These are phyloP conservation scores for Lithobius niger DNA, from an alignment of 1,140 invertebrate genomes.

Conservation along the genomic window DNA sequence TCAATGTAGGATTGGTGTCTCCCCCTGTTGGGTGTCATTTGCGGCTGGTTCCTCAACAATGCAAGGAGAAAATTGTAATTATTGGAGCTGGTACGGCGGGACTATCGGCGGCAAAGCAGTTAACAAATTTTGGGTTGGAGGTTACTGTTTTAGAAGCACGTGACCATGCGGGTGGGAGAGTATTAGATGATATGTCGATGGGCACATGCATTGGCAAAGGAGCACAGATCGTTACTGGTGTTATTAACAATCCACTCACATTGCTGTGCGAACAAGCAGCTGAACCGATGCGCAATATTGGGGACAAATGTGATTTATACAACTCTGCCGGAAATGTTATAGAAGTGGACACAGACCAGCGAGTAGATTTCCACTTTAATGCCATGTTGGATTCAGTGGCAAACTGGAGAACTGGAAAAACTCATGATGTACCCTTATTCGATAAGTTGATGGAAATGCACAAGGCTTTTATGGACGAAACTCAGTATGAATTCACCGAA, in stretches of 20 bases:
- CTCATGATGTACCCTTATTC: constrained; percentile 24
- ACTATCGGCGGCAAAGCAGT: constrained; percentile 33
- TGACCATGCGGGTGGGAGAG: constrained; percentile 32
- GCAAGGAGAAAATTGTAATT: constrained; percentile 27
- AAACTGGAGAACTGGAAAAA: constrained; percentile 23
- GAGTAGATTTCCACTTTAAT: constrained; percentile 32
- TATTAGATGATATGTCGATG: constrained; percentile 28
- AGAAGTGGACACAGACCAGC: constrained; percentile 18
- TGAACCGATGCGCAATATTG: constrained; percentile 19
- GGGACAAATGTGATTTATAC: constrained; percentile 26
- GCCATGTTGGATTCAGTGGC: constrained; percentile 28
- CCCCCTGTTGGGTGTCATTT: too few relatives aligned
- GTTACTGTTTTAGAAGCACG: constrained; percentile 37
- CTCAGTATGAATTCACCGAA: constrained; percentile 26
- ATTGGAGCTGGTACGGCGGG: constrained; percentile 36
- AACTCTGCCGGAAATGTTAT: constrained; percentile 20
- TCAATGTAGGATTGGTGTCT: constrained; percentile 34
- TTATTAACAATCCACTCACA: constrained; percentile 36
- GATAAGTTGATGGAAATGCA: constrained; percentile 24
- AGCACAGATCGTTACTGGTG: constrained; percentile 33
- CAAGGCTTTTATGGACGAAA: constrained; percentile 30
- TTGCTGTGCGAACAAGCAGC: constrained; percentile 33
- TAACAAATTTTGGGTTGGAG: constrained; percentile 32
- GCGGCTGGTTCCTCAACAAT: too few relatives aligned
- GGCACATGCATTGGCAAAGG: constrained; percentile 30